phyloP scores from a whole-genome alignment of 2,797 vertebrate genomes.

The Neopelma chrysocephalum region DNA sequence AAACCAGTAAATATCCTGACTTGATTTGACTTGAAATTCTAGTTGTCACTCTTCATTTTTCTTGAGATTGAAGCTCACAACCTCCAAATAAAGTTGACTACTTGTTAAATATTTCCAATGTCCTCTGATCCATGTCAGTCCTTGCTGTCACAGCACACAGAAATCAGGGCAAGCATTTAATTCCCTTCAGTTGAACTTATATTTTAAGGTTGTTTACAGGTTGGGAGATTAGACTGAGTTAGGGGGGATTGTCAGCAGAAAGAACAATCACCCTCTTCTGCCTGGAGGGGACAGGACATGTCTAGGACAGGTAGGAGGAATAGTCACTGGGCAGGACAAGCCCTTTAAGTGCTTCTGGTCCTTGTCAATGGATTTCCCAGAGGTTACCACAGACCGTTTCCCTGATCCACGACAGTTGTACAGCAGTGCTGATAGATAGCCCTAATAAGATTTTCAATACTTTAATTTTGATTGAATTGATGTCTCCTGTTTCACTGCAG shows the following conservation, averaged over 20 bases:
- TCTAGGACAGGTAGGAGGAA: not conserved
- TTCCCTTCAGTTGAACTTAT: not conserved
- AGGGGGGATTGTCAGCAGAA: not conserved
- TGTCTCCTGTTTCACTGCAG: not conserved
- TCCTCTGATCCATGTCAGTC: not conserved
- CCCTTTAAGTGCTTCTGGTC: not conserved
- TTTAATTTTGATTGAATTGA: not conserved
- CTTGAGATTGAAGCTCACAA: not conserved
- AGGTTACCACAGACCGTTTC: not conserved
- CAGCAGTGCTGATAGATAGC: not conserved
- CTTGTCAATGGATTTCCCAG: not conserved
- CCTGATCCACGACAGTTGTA: not conserved
- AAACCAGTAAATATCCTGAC: not conserved
- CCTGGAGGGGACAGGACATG: too few relatives aligned
- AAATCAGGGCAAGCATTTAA: not conserved
- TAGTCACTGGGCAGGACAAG: not conserved
- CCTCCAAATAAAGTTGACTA: not conserved
- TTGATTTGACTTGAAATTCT: constrained; percentile 2
- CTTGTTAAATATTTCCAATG: not conserved
- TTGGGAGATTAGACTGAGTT: not conserved
- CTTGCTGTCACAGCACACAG: not conserved
- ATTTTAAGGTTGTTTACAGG: not conserved
- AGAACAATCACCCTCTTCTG: not conserved
- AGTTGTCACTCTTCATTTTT: constrained; percentile 1
- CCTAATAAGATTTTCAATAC: not conserved